A percentile compares a stretch with the other conserved stretches of the same genome.
These are phyloP conservation scores for Trinectes maculatus DNA, from an alignment of 2,113 vertebrate genomes.

Conservation along the genomic window DNA sequence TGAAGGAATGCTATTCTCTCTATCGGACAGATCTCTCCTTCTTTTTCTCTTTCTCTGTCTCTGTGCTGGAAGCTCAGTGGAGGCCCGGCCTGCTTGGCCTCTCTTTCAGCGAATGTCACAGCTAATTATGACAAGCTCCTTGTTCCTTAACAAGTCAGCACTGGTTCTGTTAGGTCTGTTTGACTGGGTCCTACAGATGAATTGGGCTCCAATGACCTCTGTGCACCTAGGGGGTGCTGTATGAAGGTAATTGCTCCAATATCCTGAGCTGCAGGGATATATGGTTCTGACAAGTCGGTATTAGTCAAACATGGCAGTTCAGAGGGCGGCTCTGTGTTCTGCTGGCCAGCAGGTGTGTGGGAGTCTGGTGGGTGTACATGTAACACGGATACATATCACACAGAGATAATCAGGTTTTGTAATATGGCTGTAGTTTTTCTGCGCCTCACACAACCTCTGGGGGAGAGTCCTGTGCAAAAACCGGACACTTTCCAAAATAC, in stretches of 20 bases:
- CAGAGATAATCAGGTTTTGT: constrained; percentile 4
- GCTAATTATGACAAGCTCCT: constrained; percentile 72
- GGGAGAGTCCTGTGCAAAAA: not conserved
- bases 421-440: not conserved
- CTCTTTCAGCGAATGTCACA: constrained; percentile 78
- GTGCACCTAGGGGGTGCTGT: constrained; percentile 52
- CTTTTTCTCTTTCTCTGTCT: constrained; percentile 47
- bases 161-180: constrained; percentile 57
- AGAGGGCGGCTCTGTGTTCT: constrained; percentile 42
- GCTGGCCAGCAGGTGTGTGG: constrained; percentile 54
- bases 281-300: constrained; percentile 70
- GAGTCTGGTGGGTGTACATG: constrained; percentile 23
- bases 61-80: constrained; percentile 65
- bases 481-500: not conserved
- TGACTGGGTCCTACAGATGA: constrained; percentile 62
- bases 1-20: constrained; percentile 55
- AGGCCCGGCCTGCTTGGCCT: constrained; percentile 67
- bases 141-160: constrained; percentile 64
- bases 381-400: constrained; percentile 47
- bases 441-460: not conserved
- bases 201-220: constrained; percentile 60
- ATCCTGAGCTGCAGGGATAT: constrained; percentile 72
- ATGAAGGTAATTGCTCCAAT: constrained; percentile 74
- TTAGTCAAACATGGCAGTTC: constrained; percentile 70
- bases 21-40: constrained; percentile 60